Conservation (phyloP, 2,888 invertebrate species). For the Portevinia maculata region DNA sequence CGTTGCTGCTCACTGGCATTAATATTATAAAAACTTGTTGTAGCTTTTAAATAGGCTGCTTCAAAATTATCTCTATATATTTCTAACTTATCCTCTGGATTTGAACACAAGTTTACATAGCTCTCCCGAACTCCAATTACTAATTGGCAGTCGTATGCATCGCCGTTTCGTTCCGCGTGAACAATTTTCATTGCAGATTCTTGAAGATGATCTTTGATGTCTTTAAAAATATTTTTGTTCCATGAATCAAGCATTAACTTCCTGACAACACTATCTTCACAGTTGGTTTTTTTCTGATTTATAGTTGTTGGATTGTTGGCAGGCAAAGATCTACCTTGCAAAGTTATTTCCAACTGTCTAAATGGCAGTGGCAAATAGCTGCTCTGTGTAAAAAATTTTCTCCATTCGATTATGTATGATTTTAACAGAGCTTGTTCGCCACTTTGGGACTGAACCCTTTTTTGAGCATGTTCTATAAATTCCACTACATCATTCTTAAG, state of each 20-base stretch:
- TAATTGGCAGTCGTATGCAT: constrained; percentile 98
- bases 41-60: constrained; percentile 95
- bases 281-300: constrained; percentile 84
- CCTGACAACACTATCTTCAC: constrained; percentile 95
- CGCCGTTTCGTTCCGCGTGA: constrained; percentile 97
- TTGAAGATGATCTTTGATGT: constrained; percentile 96
- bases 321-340: constrained; percentile 86
- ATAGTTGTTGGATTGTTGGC: constrained; percentile 80
- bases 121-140: constrained; percentile 99
- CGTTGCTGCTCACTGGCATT: constrained; percentile 96
- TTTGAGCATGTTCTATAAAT: constrained; percentile 96
- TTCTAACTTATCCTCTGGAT: constrained; percentile 94
- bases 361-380: constrained; percentile 98
- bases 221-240: constrained; percentile 98
- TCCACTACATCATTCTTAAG: constrained; percentile 96
- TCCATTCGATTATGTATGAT: constrained; percentile 99
- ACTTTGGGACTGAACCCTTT: constrained; percentile 93
- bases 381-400: constrained; percentile 98
- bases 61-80: constrained; percentile 99
- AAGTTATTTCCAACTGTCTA: constrained; percentile 93
- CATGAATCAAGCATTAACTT: constrained; percentile 99
- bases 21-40: constrained; percentile 95
- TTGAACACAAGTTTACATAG: constrained; percentile 98
- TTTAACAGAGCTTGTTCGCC: constrained; percentile 97
- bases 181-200: constrained; percentile 99